phyloP scores from a whole-genome alignment of 2,113 vertebrate species.

The Rousettus leschenaultii region DNA sequence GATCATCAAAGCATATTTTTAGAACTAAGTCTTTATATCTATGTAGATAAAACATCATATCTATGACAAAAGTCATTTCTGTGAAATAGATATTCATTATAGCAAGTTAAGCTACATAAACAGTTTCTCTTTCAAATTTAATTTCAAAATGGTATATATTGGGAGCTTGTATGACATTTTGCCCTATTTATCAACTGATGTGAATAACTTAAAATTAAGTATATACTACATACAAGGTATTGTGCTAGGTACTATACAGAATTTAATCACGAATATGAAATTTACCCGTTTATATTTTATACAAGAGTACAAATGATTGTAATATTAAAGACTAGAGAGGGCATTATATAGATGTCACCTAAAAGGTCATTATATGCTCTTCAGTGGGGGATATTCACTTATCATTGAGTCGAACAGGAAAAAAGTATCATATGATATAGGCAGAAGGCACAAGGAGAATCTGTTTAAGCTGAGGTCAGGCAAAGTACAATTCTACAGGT shows the following conservation, averaged over 20 bases:
- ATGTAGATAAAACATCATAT: neutral
- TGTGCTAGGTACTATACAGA: neutral
- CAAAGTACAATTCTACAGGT: neutral
- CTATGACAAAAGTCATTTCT: neutral
- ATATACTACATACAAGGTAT: neutral
- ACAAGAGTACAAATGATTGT: neutral
- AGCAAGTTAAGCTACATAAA: neutral
- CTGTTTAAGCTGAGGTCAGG: neutral
- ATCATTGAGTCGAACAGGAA: neutral
- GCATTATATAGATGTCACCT: neutral
- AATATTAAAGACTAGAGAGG: neutral
- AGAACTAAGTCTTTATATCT: neutral
- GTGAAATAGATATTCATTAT: neutral
- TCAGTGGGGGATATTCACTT: neutral
- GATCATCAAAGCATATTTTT: neutral
- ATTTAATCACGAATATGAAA: neutral
- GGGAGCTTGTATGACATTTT: neutral
- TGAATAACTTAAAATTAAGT: neutral
- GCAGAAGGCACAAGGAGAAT: neutral
- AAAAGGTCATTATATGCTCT: too few species aligned
- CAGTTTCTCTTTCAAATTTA: neutral
- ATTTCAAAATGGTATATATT: neutral
- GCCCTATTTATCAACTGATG: neutral
- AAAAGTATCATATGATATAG: neutral
- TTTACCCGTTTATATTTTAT: neutral